These are phyloP conservation scores for Calephelis virginiensis DNA, from an alignment of 1,140 invertebrate species.

Conservation along the genomic window DNA sequence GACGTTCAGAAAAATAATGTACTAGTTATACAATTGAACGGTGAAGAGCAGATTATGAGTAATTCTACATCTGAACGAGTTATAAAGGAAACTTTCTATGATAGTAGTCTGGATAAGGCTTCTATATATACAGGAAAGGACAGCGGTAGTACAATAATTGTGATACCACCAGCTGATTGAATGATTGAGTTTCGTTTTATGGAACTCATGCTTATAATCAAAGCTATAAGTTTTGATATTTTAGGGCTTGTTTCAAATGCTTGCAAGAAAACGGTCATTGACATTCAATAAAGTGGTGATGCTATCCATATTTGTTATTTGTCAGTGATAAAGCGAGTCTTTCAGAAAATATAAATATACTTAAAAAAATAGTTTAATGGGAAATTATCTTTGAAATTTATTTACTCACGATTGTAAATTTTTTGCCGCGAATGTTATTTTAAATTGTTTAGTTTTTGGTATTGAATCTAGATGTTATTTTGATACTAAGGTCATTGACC, in stretches of 20 bases:
- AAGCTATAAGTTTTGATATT: conserved; percentile 1
- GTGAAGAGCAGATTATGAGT: conserved; percentile 51
- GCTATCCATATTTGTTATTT: too few species aligned
- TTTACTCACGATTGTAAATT: too few species aligned
- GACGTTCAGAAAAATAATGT: conserved; percentile 55
- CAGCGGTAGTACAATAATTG: conserved; percentile 68
- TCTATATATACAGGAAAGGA: conserved; percentile 56
- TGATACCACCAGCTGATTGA: conserved; percentile 71
- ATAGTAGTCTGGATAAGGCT: conserved; percentile 56
- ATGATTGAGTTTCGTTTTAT: conserved; percentile 6
- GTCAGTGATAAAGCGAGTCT: too few species aligned
- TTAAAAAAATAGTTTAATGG: too few species aligned
- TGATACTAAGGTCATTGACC: neutral
- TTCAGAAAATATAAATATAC: too few species aligned
- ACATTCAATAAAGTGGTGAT: neutral
- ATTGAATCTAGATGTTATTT: neutral
- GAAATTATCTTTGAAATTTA: too few species aligned
- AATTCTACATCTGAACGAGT: conserved; percentile 47
- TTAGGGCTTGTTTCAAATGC: neutral
- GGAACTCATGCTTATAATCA: neutral
- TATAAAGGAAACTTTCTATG: conserved; percentile 57
- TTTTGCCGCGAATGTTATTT: too few species aligned
- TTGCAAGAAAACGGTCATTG: neutral
- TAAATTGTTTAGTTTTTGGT: neutral
- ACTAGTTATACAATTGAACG: conserved; percentile 62